Percentiles rank a stretch among this genome's conserved stretches.
These are phyloP conservation scores for Oryzias javanicus DNA, from an alignment of 2,113 vertebrate species.

Conservation along the genomic window DNA sequence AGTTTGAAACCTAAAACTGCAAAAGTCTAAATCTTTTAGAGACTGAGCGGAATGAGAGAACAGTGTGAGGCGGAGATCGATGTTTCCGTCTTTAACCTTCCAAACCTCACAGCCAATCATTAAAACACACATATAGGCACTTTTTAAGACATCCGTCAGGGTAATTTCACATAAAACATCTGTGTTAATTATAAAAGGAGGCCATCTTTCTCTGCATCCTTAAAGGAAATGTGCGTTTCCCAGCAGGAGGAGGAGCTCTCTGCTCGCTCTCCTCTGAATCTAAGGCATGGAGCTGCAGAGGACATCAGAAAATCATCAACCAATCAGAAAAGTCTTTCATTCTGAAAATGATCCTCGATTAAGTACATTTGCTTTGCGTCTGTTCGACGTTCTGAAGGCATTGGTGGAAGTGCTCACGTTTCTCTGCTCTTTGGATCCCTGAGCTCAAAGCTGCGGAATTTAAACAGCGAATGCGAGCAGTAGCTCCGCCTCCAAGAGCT, in stretches of 20 bases:
- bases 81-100: slow-evolving; percentile 21
- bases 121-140: slow-evolving; percentile 54
- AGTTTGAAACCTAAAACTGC: slow-evolving; percentile 10
- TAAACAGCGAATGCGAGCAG: slow-evolving; percentile 16
- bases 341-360: slow-evolving; percentile 22
- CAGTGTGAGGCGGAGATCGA: slow-evolving; percentile 7
- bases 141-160: slow-evolving; percentile 22
- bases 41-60: slow-evolving; percentile 14
- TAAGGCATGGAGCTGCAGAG: slow-evolving; percentile 47
- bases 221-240: slow-evolving; percentile 29
- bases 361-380: slow-evolving; percentile 42
- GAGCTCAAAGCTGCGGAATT: slow-evolving; percentile 24
- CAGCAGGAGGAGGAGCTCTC: background rate
- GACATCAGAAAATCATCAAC: slow-evolving; percentile 2
- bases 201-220: background rate
- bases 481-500: slow-evolving; percentile 11
- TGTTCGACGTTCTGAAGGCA: slow-evolving; percentile 48
- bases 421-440: slow-evolving; percentile 34
- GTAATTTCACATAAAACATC: slow-evolving; percentile 21
- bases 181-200: slow-evolving; percentile 20
- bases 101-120: slow-evolving; percentile 36
- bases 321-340: background rate
- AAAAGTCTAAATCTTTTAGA: slow-evolving; percentile 2
- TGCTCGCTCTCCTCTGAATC: slow-evolving; percentile 8
- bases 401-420: slow-evolving; percentile 2